Conservation (phyloP, 2,888 invertebrate genomes). For the Hirtodrosophila alboralis region DNA sequence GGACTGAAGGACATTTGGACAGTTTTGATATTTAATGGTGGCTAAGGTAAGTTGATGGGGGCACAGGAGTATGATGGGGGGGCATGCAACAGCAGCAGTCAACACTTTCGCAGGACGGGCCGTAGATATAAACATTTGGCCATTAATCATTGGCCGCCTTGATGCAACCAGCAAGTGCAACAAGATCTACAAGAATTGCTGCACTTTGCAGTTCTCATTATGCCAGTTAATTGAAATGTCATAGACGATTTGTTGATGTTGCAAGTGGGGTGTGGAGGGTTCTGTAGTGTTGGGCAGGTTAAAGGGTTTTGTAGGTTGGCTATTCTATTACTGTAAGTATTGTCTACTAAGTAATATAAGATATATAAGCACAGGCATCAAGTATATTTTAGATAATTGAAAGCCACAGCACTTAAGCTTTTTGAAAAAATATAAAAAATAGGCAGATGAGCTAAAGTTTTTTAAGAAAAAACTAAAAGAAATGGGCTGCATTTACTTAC, state of each 20-base stretch:
- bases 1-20: conserved; percentile 17
- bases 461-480: no score
- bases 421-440: no score
- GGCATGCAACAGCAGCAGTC: conserved; percentile 57
- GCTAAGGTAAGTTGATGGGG: no score
- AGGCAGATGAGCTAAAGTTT: no score
- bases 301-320: no score
- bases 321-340: conserved; percentile 3
- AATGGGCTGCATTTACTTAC: no score
- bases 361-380: conserved; percentile 8
- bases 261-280: no score
- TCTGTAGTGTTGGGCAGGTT: no score
- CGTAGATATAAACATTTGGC: conserved; percentile 67
- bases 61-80: no score
- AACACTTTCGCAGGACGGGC: conserved; percentile 68
- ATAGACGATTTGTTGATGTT: conserved; percentile 40
- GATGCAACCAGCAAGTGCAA: conserved; percentile 1
- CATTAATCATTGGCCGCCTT: conserved; percentile 71
- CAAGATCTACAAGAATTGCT: conserved; percentile 30
- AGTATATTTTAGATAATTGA: neutral
- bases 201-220: conserved; percentile 61
- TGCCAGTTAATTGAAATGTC: conserved; percentile 74
- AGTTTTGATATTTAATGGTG: neutral
- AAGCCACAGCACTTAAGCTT: neutral
- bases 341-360: conserved; percentile 9